These are phyloP conservation scores for Tragelaphus buxtoni DNA, from an alignment of 2,113 vertebrate genomes.

Conservation along the genomic window DNA sequence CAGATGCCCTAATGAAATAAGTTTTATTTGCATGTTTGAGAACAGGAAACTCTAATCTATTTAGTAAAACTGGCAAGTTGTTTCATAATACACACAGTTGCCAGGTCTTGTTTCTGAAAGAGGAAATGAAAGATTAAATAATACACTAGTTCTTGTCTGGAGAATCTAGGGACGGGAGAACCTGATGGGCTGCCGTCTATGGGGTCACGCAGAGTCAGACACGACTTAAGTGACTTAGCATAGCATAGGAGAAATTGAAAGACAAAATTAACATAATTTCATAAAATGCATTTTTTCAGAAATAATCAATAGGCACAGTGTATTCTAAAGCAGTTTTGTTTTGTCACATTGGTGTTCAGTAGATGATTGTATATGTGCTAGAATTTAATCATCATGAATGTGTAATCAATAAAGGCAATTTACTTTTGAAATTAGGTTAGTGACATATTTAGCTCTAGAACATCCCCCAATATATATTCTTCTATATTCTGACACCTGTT, in stretches of 20 bases:
- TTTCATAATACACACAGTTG: not conserved
- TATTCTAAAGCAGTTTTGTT: not conserved
- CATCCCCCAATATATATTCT: not conserved
- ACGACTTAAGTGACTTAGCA: no score
- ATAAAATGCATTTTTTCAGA: not conserved
- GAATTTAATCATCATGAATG: not conserved
- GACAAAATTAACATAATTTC: not conserved
- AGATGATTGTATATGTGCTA: not conserved
- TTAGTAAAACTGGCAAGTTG: constrained; percentile 39
- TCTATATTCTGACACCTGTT: not conserved
- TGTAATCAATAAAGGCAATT: not conserved
- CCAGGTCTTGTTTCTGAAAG: not conserved
- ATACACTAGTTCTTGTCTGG: not conserved
- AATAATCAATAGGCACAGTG: not conserved
- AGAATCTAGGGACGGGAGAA: no score
- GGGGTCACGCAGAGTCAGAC: no score
- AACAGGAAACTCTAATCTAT: constrained; percentile 31
- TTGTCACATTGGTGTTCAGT: not conserved
- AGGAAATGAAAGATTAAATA: constrained; percentile 21
- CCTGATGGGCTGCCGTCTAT: no score
- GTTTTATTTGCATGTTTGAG: constrained; percentile 38
- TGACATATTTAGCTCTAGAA: not conserved
- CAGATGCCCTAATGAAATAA: constrained; percentile 33
- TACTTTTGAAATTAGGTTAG: constrained; percentile 5
- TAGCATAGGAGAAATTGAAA: not conserved